These are phyloP conservation scores for Alligator sinensis DNA, from an alignment of 2,113 vertebrate genomes.

Conservation along the genomic window DNA sequence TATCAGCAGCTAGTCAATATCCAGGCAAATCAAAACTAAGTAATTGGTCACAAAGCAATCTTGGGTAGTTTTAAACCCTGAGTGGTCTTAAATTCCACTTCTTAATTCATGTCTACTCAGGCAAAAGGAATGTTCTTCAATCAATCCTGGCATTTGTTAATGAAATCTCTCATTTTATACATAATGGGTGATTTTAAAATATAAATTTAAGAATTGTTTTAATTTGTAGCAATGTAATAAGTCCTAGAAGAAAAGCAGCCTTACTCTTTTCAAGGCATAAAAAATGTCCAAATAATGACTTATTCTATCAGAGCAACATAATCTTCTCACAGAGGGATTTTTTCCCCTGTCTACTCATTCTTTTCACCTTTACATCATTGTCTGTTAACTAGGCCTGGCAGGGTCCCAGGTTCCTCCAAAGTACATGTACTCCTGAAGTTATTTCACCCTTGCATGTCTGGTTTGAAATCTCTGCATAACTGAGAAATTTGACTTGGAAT, in stretches of 20 bases:
- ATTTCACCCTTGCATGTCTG: not conserved
- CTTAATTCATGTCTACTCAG: not conserved
- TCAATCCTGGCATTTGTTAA: not conserved
- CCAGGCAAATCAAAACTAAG: not conserved
- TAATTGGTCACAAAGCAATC: not conserved
- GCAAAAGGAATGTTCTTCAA: not conserved
- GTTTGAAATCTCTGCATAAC: not conserved
- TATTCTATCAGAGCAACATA: not conserved
- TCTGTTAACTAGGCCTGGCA: not conserved
- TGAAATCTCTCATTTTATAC: not conserved
- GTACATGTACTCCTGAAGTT: not conserved
- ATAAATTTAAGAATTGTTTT: not conserved
- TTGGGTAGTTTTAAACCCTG: not conserved
- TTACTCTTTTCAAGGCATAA: not conserved
- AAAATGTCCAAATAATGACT: not conserved
- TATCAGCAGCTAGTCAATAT: not conserved
- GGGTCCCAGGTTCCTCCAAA: not conserved
- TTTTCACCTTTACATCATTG: not conserved
- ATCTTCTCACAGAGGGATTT: not conserved
- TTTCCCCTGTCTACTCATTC: not conserved
- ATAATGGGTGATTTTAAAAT: not conserved
- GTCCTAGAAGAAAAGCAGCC: not conserved
- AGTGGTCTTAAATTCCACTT: not conserved
- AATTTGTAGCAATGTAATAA: not conserved
- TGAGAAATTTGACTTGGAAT: not conserved